Conservation (phyloP, 1,140 invertebrate species). For the Drosophila aff. region DNA sequence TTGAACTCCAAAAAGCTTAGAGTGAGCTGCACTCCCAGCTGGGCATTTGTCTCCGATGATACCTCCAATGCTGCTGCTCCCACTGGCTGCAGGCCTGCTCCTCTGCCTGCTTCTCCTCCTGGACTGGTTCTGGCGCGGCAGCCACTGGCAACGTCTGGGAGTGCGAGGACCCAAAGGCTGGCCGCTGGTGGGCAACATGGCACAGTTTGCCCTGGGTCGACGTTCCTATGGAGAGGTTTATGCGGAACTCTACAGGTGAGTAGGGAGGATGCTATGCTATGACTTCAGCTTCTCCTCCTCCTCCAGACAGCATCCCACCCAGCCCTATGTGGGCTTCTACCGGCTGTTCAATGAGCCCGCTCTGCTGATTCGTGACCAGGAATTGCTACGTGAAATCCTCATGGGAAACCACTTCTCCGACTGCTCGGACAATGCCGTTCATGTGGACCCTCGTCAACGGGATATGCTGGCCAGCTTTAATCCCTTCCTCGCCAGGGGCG, state of each 20-base stretch:
- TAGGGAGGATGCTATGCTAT: too few species aligned
- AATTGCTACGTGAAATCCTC: slow-evolving; percentile 47
- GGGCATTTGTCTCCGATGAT: slow-evolving; percentile 3
- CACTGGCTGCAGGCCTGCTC: neutral
- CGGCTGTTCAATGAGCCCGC: slow-evolving; percentile 70
- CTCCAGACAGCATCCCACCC: slow-evolving; percentile 33
- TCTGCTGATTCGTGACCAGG: slow-evolving; percentile 50
- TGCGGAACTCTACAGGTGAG: slow-evolving; percentile 58
- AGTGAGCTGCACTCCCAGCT: neutral
- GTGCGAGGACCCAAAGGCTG: slow-evolving; percentile 44
- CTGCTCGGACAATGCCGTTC: slow-evolving; percentile 59
- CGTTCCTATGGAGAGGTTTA: slow-evolving; percentile 66
- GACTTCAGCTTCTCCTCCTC: neutral
- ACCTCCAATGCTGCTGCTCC: neutral
- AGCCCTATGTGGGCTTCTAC: slow-evolving; percentile 64
- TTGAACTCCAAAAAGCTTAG: too few species aligned
- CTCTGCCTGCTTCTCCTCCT: neutral
- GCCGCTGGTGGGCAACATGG: slow-evolving; percentile 66
- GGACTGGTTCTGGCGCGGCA: neutral
- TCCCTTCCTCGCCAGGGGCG: slow-evolving; percentile 62
- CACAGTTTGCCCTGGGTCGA: slow-evolving; percentile 27
- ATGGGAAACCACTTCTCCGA: slow-evolving; percentile 34
- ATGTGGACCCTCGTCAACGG: slow-evolving; percentile 30
- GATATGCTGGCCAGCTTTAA: slow-evolving; percentile 54
- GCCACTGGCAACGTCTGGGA: slow-evolving; percentile 47